Conservation (phyloP, 2,113 vertebrate species). For the Mormyrus iriodes region DNA sequence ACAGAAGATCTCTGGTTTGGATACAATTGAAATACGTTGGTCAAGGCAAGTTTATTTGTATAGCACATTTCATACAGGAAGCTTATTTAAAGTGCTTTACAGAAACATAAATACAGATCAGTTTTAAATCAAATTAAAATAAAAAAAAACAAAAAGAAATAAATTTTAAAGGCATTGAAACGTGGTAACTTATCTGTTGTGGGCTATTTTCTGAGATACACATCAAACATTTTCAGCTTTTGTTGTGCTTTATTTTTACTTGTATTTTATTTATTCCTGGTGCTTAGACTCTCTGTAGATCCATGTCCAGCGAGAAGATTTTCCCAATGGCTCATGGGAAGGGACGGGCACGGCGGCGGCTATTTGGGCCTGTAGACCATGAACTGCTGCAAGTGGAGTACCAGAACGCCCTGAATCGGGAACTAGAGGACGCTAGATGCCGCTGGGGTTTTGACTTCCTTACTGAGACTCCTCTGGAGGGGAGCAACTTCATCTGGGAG, state of each 20-base stretch:
- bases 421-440: conserved; percentile 66
- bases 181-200: background rate
- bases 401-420: conserved; percentile 45
- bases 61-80: background rate
- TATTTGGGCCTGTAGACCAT: conserved; percentile 80
- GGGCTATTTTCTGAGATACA: background rate
- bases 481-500: conserved; percentile 72
- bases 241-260: background rate
- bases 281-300: conserved; percentile 25
- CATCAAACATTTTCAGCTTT: no score
- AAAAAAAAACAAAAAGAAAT: background rate
- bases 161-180: background rate
- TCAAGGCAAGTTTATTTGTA: background rate
- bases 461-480: conserved; percentile 70
- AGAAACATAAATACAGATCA: background rate
- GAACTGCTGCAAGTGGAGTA: conserved; percentile 68
- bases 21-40: background rate
- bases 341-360: conserved; percentile 61
- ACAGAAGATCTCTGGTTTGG: background rate
- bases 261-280: background rate
- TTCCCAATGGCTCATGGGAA: conserved; percentile 37
- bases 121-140: background rate
- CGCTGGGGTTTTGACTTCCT: conserved; percentile 87
- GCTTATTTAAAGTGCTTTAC: background rate
- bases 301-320: conserved; percentile 54